Evolutionary conservation across 2,888 invertebrate genomes (phyloP), one percentile per base, ranked within the genome.

Genomic region (Sylvicola fuscatus): DNA sequence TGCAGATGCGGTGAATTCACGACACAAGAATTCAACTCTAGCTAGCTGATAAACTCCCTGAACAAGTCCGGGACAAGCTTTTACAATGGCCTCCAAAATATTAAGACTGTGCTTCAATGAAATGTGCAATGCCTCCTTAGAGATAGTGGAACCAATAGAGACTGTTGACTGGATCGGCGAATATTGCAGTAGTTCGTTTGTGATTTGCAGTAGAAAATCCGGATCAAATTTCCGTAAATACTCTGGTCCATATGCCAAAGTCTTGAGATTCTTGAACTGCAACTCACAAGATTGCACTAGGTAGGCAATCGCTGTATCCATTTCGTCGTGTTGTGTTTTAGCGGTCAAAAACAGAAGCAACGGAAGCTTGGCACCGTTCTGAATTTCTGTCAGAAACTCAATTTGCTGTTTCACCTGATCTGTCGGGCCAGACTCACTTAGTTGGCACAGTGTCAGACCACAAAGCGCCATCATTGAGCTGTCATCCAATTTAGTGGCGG

Each of bases 371-470:
- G 66, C 66, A 5, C 68, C 62, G 8, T 72, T 74, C 56, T 83
- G 77, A 14, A 82, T 62, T 56, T 90, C 86, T 50, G 74, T 69
- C 2, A 93, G 61, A 46, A 89, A 74, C 45, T 90, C 82, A 27
- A 93, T 65, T 58, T 95, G 92, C 46, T 87, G 81, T 8, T 72
- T 67, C 1, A 86, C 75, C 47, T 82, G 72, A 27, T 78, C 77
- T 3, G 70, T 66, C 1, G 65, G 61, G 17, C 80, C 78, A 48
- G 70, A 70, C 45, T 84, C 78, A 39, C 66, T 57, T 46, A 87
- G 63, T 54, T 89, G 86, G 52, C 89, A 87, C 3, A 76, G 58
- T 10, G 89, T 83, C 34, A 89, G 60, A 1, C 90, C 89, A 54
- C 76, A 69, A 2, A 90, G 58, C 1, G 87, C 83, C 14, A 68